A percentile compares a stretch with the other conserved stretches of the same genome.
These are phyloP conservation scores for Emydocephalus ijimae DNA, from an alignment of 2,113 vertebrate species.

Conservation along the genomic window DNA sequence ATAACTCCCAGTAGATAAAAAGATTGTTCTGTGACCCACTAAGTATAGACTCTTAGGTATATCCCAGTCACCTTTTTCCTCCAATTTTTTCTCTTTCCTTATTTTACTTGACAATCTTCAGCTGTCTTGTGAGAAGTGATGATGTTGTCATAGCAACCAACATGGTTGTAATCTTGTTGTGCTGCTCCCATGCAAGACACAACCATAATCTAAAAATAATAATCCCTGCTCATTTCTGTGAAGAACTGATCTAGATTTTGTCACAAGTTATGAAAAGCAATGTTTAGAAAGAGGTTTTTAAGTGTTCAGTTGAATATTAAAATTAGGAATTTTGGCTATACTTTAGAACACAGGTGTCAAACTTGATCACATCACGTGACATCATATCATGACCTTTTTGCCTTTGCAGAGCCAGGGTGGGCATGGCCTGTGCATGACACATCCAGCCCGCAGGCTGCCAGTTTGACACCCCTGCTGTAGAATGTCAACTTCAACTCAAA, in stretches of 20 bases:
- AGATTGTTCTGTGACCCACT: neutral
- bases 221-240: conserved; percentile 1
- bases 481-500: neutral
- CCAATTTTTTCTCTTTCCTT: conserved; percentile 42
- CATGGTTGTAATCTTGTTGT: conserved; percentile 36
- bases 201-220: conserved; percentile 16
- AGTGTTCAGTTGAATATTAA: neutral
- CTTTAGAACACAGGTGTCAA: neutral
- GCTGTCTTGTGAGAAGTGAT: conserved; percentile 54
- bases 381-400: too few relatives aligned
- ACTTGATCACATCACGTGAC: too few relatives aligned
- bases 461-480: neutral
- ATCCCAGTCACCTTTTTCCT: neutral
- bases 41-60: neutral
- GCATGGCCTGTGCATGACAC: too few relatives aligned
- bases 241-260: neutral
- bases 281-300: neutral
- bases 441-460: too few relatives aligned
- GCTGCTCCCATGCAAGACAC: conserved; percentile 10
- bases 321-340: neutral
- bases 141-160: conserved; percentile 63
- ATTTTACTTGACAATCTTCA: conserved; percentile 55
- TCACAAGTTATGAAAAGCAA: neutral
- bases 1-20: neutral
- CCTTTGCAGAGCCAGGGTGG: too few relatives aligned